These are phyloP conservation scores for Periophthalmus magnuspinnatus DNA, from an alignment of 2,797 vertebrate species.

Conservation along the genomic window DNA sequence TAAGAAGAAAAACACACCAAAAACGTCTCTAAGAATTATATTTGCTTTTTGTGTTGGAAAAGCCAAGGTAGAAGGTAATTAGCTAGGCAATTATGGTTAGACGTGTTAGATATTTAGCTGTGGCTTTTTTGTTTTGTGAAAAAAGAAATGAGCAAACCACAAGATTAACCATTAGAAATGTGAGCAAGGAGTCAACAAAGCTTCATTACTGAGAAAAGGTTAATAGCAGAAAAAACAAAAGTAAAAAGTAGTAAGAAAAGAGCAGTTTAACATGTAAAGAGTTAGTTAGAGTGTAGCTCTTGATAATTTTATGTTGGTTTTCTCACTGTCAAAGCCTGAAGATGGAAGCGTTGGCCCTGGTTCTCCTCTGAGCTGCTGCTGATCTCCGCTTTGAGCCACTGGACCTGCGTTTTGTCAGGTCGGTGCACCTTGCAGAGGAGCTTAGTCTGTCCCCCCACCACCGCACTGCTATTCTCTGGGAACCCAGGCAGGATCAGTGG, in stretches of 20 bases:
- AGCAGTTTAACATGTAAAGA: not conserved
- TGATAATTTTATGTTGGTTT: not conserved
- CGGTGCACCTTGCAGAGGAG: conserved; percentile 77
- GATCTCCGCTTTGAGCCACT: conserved; percentile 75
- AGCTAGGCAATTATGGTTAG: not conserved
- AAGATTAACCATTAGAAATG: not conserved
- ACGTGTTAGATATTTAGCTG: not conserved
- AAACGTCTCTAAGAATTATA: not conserved
- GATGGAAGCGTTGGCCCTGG: conserved; percentile 41
- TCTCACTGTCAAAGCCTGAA: conserved; percentile 73
- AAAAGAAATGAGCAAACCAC: not conserved
- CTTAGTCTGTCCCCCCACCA: conserved; percentile 61
- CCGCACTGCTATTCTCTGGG: conserved; percentile 73
- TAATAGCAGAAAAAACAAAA: not conserved
- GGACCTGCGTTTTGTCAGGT: conserved; percentile 71
- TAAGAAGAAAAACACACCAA: not conserved
- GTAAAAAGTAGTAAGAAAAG: too few species aligned
- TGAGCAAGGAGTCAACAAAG: not conserved
- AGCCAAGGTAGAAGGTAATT: not conserved
- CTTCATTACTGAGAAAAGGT: not conserved
- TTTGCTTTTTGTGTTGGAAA: too few species aligned
- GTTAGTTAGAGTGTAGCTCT: not conserved
- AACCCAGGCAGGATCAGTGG: conserved; percentile 73
- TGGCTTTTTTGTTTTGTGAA: not conserved
- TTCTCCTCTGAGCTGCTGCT: conserved; percentile 15